Percentiles rank a stretch among this genome's conserved stretches.
Conservation (phyloP, 64 coral and sea anemone genomes). For the Dendrophyllia cribrosa region DNA sequence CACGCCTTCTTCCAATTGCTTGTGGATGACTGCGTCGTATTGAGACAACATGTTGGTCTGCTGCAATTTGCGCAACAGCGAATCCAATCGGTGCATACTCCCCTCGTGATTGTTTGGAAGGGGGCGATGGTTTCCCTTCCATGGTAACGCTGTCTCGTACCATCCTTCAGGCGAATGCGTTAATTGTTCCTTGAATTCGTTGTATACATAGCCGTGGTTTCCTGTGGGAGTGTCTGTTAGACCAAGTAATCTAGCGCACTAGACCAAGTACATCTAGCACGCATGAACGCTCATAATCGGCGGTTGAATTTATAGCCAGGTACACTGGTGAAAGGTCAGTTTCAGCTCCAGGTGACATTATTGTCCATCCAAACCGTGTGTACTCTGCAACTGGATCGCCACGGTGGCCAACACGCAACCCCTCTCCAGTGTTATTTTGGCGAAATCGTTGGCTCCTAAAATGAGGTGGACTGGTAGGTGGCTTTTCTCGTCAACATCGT, state of each 20-base stretch:
- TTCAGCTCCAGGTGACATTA: no score
- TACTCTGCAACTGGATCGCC: no score
- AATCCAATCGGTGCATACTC: background rate
- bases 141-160: slow-evolving; percentile 32
- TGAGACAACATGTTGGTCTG: background rate
- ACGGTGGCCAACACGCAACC: no score
- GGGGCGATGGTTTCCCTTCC: background rate
- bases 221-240: background rate
- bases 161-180: background rate
- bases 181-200: slow-evolving; percentile 53
- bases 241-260: background rate
- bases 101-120: no score
- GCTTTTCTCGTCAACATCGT: no score
- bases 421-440: slow-evolving; percentile 50
- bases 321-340: no score
- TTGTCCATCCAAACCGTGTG: no score
- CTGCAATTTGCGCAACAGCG: slow-evolving; percentile 1
- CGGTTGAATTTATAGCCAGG: slow-evolving; percentile 7
- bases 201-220: slow-evolving; percentile 28
- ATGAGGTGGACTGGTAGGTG: no score
- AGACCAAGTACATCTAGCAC: slow-evolving; percentile 39
- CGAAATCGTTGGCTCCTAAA: no score
- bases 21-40: background rate
- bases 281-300: slow-evolving; percentile 5
- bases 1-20: slow-evolving; percentile 16